phyloP scores from a whole-genome alignment of 2,797 vertebrate species.

The Sebastes itinus region DNA sequence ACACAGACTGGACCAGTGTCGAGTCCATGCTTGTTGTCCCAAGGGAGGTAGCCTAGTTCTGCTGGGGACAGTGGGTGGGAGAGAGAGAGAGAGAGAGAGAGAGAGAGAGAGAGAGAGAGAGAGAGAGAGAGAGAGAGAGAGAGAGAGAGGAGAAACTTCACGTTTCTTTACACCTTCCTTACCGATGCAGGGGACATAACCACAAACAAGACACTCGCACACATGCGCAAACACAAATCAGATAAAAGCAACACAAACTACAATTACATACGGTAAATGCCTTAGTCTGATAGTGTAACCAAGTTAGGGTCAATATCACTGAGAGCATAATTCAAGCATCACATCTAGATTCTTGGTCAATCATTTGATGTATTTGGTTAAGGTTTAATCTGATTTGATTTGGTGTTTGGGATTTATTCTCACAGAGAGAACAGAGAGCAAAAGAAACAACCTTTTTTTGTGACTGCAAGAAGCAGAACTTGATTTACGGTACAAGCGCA shows the following conservation, averaged over 20 bases:
- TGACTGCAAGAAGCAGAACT: too few relatives aligned
- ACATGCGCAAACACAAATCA: not conserved
- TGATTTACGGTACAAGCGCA: too few relatives aligned
- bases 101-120: not conserved
- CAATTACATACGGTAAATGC: not conserved
- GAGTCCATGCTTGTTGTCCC: conserved; percentile 25
- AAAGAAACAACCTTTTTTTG: too few relatives aligned
- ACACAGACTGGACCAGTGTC: conserved; percentile 31
- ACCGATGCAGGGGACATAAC: not conserved
- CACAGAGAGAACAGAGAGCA: too few relatives aligned
- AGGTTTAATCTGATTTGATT: not conserved
- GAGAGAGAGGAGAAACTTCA: not conserved
- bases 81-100: not conserved
- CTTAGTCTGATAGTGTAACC: not conserved
- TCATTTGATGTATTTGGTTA: not conserved
- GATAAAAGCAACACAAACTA: not conserved
- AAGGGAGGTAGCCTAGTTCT: conserved; percentile 63
- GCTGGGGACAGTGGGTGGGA: conserved; percentile 6
- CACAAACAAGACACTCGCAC: not conserved
- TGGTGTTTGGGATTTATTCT: not conserved
- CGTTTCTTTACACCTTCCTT: not conserved
- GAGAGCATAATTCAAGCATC: not conserved
- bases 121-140: too few relatives aligned
- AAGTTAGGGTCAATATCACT: not conserved
- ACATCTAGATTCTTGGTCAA: not conserved